Evolutionary conservation across 2,888 invertebrate genomes (phyloP).

Genomic region (Tetheella fluctuosa): DNA sequence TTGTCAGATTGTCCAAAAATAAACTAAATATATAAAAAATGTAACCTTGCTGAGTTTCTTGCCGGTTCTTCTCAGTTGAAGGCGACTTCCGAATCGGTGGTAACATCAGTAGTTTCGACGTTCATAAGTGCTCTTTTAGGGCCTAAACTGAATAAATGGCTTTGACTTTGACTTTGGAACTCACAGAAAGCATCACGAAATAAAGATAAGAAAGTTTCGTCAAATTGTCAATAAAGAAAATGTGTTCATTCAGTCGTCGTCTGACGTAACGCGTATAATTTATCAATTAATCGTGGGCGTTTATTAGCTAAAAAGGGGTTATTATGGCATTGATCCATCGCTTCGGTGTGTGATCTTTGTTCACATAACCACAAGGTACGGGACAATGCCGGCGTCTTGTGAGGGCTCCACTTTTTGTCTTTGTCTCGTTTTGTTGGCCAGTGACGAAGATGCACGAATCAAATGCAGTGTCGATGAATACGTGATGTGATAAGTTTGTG

Average conservation of each 20-base stretch:
- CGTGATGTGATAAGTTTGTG: slow-evolving; percentile 26
- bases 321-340: slow-evolving; percentile 43
- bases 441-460: slow-evolving; percentile 49
- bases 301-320: slow-evolving; percentile 58
- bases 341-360: slow-evolving; percentile 49
- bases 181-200: neutral
- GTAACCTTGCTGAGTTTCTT: too few relatives aligned
- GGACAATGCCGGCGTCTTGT: slow-evolving; percentile 62
- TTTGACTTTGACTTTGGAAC: too few relatives aligned
- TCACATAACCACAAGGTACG: slow-evolving; percentile 21
- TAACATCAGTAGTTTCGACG: too few relatives aligned
- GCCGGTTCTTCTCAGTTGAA: too few relatives aligned
- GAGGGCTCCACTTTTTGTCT: slow-evolving; percentile 68
- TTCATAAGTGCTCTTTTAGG: too few relatives aligned
- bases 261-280: slow-evolving; percentile 11
- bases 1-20: too few relatives aligned
- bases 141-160: neutral
- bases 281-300: slow-evolving; percentile 40
- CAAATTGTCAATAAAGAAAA: neutral
- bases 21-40: too few relatives aligned
- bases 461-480: slow-evolving; percentile 26
- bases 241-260: slow-evolving; percentile 2
- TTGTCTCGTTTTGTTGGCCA: slow-evolving; percentile 51
- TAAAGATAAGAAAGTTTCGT: too few relatives aligned
- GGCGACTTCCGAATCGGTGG: too few relatives aligned